Conservation (phyloP, 2,113 vertebrate species). For the Gasterosteus nipponicus region DNA sequence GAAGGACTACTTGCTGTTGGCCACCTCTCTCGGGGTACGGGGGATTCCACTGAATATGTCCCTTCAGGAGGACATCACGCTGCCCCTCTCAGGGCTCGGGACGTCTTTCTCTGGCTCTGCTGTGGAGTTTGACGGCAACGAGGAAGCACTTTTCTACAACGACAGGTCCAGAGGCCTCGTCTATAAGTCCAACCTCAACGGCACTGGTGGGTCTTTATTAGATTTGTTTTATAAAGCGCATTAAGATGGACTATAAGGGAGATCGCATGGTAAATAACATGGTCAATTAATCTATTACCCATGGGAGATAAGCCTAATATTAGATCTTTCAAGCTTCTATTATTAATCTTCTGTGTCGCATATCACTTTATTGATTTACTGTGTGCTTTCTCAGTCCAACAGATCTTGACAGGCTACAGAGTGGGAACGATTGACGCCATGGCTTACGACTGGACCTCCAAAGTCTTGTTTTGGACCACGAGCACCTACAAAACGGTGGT, state of each 20-base stretch:
- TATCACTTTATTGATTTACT: neutral
- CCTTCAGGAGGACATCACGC: constrained; percentile 74
- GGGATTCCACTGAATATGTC: constrained; percentile 75
- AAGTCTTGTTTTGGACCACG: constrained; percentile 79
- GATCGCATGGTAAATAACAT: neutral
- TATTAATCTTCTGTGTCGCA: neutral
- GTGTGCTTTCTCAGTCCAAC: constrained; percentile 55
- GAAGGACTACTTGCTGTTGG: constrained; percentile 73
- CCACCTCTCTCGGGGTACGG: constrained; percentile 64
- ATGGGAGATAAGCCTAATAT: neutral
- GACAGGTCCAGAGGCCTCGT: constrained; percentile 69
- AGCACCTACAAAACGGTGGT: constrained; percentile 59
- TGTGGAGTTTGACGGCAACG: constrained; percentile 74
- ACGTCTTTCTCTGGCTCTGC: constrained; percentile 65
- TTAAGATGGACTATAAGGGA: neutral
- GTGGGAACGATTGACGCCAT: constrained; percentile 70
- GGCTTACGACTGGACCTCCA: constrained; percentile 81
- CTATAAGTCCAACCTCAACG: constrained; percentile 76
- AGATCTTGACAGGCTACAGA: constrained; percentile 75
- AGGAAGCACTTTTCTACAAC: constrained; percentile 70
- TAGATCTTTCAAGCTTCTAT: neutral
- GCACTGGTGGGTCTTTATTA: constrained; percentile 65
- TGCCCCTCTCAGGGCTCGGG: constrained; percentile 69
- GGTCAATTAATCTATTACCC: neutral
- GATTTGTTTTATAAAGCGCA: neutral